Conservation (phyloP, 1,140 invertebrate genomes). For the Rhynchophorus ferrugineus region DNA sequence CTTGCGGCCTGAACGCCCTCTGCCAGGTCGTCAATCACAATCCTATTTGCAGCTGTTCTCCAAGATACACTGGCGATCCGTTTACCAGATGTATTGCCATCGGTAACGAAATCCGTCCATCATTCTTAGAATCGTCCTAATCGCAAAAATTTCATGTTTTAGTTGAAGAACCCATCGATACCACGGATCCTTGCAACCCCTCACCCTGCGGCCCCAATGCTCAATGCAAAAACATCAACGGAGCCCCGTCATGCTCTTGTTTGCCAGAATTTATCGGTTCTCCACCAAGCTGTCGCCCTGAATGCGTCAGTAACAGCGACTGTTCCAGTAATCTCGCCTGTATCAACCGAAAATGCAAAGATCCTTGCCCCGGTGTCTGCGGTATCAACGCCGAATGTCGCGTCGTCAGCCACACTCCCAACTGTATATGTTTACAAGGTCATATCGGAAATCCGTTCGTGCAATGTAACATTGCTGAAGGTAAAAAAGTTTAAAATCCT, state of each 20-base stretch:
- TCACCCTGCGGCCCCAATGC: conserved; percentile 61
- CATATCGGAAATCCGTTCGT: conserved; percentile 68
- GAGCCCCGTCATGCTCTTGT: conserved; percentile 59
- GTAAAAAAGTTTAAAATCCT: conserved; percentile 34
- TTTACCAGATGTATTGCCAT: conserved; percentile 49
- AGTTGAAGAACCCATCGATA: conserved; percentile 32
- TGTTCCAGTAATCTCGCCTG: conserved; percentile 58
- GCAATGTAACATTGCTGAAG: conserved; percentile 40
- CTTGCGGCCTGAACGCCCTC: conserved; percentile 54
- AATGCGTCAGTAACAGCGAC: conserved; percentile 59
- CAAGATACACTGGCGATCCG: conserved; percentile 54
- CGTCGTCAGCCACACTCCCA: conserved; percentile 68
- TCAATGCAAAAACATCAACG: conserved; percentile 53
- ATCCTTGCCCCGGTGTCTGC: conserved; percentile 62
- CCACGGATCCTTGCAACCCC: conserved; percentile 53
- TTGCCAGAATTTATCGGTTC: conserved; percentile 52
- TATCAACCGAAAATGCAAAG: conserved; percentile 60
- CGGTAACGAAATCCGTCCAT: conserved; percentile 35
- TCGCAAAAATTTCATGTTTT: conserved; percentile 11
- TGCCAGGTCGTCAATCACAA: conserved; percentile 58
- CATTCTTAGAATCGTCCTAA: neutral
- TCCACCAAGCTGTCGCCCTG: conserved; percentile 58
- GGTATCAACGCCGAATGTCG: conserved; percentile 53
- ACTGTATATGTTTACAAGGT: conserved; percentile 59
- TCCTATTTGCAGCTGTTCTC: conserved; percentile 56